Conservation (phyloP, 2,797 vertebrate species). For the Fistularia tabacaria region DNA sequence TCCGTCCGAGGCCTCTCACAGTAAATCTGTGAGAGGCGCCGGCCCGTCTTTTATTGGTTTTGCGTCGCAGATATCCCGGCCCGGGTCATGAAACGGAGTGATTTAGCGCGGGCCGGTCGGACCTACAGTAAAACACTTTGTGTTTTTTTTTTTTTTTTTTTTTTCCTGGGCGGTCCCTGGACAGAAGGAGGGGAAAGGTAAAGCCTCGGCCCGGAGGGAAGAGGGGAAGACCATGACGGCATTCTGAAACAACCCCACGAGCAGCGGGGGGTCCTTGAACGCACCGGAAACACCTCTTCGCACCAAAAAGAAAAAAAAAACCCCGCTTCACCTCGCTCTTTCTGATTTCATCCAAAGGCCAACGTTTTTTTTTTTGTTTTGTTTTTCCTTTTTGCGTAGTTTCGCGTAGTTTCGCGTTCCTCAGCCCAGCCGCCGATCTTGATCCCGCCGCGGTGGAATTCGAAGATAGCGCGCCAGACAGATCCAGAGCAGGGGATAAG, state of each 20-base stretch:
- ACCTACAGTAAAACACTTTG: constrained; percentile 21
- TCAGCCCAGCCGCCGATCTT: constrained; percentile 2
- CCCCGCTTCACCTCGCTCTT: too few species aligned
- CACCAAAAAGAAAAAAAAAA: too few species aligned
- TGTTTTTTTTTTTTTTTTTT: constrained; percentile 2
- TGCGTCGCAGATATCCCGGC: constrained; percentile 28
- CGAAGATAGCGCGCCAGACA: constrained; percentile 7
- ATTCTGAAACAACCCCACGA: constrained; percentile 1
- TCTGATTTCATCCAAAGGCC: too few species aligned
- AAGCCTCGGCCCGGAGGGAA: constrained; percentile 6
- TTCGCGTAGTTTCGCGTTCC: too few species aligned
- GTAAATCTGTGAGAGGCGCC: constrained; percentile 45
- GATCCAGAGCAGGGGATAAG: constrained; percentile 7
- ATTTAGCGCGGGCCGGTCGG: constrained; percentile 51
- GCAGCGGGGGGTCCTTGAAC: background rate
- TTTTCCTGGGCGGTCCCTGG: constrained; percentile 13
- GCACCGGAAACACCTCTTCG: background rate
- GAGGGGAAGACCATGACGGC: background rate
- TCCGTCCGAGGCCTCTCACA: constrained; percentile 6
- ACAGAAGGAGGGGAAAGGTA: constrained; percentile 22
- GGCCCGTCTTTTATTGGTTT: constrained; percentile 52
- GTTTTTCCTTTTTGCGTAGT: too few species aligned
- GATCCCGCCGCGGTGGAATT: constrained; percentile 21
- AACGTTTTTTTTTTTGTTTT: background rate
- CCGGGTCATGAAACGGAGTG: constrained; percentile 53